Conservation (phyloP, 2,797 vertebrate species). For the Borostomias antarcticus region DNA sequence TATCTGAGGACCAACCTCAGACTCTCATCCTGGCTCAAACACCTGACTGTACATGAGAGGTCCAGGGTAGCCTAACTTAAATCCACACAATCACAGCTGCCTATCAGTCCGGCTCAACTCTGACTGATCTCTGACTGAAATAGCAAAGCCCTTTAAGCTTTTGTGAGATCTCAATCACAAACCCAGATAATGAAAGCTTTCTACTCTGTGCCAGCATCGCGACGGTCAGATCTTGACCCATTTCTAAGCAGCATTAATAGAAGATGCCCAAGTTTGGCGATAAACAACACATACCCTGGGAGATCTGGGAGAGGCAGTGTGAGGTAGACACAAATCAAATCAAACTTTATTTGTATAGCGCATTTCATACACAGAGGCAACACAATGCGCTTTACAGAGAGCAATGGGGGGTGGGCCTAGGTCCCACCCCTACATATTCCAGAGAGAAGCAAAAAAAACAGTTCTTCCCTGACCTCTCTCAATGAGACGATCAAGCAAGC, state of each 20-base stretch:
- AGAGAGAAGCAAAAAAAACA: no score
- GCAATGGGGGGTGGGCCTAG: no score
- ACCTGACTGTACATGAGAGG: neutral
- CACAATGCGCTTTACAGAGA: no score
- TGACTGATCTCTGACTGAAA: slow-evolving; percentile 37
- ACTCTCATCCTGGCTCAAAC: no score
- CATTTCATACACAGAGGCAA: no score
- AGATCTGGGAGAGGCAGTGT: neutral
- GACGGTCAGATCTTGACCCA: slow-evolving; percentile 19
- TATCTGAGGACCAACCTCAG: neutral
- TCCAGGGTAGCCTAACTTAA: slow-evolving; percentile 4
- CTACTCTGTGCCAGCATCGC: slow-evolving; percentile 22
- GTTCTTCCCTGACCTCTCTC: no score
- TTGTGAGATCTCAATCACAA: slow-evolving; percentile 35
- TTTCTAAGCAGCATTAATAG: slow-evolving; percentile 13
- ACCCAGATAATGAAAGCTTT: slow-evolving; percentile 37
- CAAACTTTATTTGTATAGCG: no score
- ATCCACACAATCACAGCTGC: slow-evolving; percentile 22
- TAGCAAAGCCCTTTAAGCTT: slow-evolving; percentile 40
- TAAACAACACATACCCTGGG: neutral
- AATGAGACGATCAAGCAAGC: no score
- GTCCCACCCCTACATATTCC: no score
- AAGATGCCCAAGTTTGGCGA: slow-evolving; percentile 29
- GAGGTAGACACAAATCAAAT: neutral
- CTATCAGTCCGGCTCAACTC: slow-evolving; percentile 32